These are phyloP conservation scores for Anseranas semipalmata DNA, from an alignment of 2,113 vertebrate species.

Conservation along the genomic window DNA sequence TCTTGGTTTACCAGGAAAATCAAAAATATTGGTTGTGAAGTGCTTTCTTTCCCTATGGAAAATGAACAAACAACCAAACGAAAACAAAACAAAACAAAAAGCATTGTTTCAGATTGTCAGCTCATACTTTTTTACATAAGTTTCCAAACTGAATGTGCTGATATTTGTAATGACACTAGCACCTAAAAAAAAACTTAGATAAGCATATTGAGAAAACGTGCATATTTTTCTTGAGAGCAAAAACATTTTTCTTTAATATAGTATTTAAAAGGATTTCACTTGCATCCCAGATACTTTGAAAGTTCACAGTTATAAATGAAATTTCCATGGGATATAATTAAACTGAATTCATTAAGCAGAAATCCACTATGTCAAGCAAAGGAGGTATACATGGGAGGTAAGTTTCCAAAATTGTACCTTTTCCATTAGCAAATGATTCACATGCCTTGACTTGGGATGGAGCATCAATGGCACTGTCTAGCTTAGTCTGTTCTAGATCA, in stretches of 20 bases:
- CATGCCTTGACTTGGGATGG: background rate
- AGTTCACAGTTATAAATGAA: background rate
- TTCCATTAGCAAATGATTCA: background rate
- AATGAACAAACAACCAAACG: background rate
- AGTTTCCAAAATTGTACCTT: background rate
- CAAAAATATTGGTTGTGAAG: slow-evolving; percentile 35
- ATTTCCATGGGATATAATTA: background rate
- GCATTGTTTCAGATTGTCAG: background rate
- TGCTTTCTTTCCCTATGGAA: background rate
- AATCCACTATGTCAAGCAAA: background rate
- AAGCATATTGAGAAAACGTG: background rate
- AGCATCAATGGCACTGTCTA: background rate
- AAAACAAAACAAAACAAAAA: no score
- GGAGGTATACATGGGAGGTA: background rate
- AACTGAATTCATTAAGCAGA: background rate
- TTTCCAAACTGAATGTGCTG: slow-evolving; percentile 54
- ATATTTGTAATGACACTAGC: slow-evolving; percentile 1
- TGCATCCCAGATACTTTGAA: background rate
- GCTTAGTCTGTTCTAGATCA: background rate
- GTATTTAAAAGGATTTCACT: background rate
- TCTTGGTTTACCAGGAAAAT: background rate
- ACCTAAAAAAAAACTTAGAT: background rate
- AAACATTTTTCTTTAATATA: background rate
- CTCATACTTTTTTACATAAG: background rate
- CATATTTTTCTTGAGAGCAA: background rate